These are phyloP conservation scores for Echiichthys vipera DNA, from an alignment of 2,797 vertebrate genomes.

Conservation along the genomic window DNA sequence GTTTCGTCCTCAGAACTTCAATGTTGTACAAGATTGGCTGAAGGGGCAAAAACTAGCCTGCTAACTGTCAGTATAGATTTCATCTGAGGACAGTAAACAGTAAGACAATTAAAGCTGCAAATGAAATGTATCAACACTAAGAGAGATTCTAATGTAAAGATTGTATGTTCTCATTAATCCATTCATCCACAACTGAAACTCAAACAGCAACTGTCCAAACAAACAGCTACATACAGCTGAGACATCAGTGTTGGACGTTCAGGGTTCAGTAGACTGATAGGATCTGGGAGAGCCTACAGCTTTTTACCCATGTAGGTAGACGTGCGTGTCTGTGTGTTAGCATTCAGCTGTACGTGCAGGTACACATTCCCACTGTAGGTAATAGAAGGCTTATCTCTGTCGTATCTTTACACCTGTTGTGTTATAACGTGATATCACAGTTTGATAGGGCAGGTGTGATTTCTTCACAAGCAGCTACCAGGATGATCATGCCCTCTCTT, in stretches of 20 bases:
- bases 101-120: no score
- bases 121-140: neutral
- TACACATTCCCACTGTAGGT: neutral
- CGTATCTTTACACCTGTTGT: constrained; percentile 40
- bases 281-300: neutral
- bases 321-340: neutral
- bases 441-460: constrained; percentile 33
- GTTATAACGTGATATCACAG: constrained; percentile 2
- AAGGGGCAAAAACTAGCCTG: no score
- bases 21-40: no score
- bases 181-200: no score
- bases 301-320: neutral
- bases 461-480: neutral
- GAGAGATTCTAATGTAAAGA: neutral
- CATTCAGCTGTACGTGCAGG: constrained; percentile 39
- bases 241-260: neutral
- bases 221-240: neutral
- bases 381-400: constrained; percentile 27
- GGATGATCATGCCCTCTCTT: neutral
- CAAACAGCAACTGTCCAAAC: neutral
- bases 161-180: neutral
- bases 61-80: no score
- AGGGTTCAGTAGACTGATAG: neutral
- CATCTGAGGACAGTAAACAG: neutral
- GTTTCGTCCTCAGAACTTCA: no score